phyloP scores from a whole-genome alignment of 2,797 vertebrate genomes.

The Linurgus olivaceus region DNA sequence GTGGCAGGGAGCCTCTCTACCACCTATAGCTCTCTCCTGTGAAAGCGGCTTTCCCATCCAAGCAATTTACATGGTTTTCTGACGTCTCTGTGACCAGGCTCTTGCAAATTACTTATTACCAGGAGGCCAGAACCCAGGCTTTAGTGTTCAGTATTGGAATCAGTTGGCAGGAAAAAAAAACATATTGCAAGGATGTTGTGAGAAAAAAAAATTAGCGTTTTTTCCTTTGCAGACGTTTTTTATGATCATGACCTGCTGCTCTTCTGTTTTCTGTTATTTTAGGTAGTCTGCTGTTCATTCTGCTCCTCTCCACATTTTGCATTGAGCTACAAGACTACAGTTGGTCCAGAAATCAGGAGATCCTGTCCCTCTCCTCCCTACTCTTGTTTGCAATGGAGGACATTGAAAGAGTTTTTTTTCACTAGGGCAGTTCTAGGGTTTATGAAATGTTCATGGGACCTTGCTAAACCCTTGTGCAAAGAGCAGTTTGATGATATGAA shows the following conservation, averaged over 20 bases:
- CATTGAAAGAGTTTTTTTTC: background rate
- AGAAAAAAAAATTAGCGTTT: background rate
- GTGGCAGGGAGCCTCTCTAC: conserved; percentile 27
- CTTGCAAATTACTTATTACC: conserved; percentile 24
- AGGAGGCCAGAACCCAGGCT: background rate
- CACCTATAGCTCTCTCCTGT: conserved; percentile 38
- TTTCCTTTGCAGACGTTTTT: background rate
- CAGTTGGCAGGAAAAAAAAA: background rate
- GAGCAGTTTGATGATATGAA: background rate
- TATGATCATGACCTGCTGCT: background rate
- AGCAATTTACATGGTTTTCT: conserved; percentile 42
- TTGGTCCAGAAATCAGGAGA: background rate
- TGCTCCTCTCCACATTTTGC: conserved; percentile 11
- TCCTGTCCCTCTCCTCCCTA: background rate
- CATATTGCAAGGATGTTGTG: background rate
- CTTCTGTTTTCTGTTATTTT: conserved; percentile 64
- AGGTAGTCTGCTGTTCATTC: conserved; percentile 65
- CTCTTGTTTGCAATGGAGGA: background rate
- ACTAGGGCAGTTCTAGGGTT: background rate
- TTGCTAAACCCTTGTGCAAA: background rate
- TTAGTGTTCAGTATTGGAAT: background rate
- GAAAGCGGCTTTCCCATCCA: conserved; percentile 41
- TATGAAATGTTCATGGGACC: background rate
- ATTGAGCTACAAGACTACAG: background rate
- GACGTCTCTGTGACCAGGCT: conserved; percentile 16